phyloP scores from a whole-genome alignment of 2,797 vertebrate genomes.

The Babyrousa celebensis region DNA sequence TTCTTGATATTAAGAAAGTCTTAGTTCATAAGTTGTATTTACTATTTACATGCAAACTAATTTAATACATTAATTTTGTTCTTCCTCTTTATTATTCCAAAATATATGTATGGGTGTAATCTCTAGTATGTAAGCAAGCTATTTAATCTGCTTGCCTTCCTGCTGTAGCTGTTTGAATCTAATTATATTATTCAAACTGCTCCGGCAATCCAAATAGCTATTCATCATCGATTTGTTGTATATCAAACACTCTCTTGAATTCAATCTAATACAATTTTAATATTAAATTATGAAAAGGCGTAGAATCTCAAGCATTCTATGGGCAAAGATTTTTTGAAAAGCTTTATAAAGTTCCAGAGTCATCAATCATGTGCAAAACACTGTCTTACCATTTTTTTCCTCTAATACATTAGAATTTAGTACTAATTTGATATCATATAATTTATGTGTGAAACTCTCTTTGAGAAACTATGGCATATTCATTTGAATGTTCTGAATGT shows the following conservation, averaged over 20 bases:
- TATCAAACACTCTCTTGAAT: slow-evolving; percentile 23
- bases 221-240: neutral
- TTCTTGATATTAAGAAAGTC: neutral
- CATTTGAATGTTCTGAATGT: slow-evolving; percentile 36
- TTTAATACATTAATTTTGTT: neutral
- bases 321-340: slow-evolving; percentile 39
- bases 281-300: slow-evolving; percentile 50
- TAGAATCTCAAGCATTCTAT: slow-evolving; percentile 6
- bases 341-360: slow-evolving; percentile 21
- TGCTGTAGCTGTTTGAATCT: neutral
- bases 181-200: slow-evolving; percentile 22
- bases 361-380: slow-evolving; percentile 11
- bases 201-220: neutral
- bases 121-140: neutral
- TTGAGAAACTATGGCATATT: slow-evolving; percentile 35
- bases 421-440: slow-evolving; percentile 44
- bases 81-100: slow-evolving; percentile 12
- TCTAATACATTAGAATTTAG: neutral
- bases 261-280: slow-evolving; percentile 33
- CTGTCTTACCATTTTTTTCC: neutral
- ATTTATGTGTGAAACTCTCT: neutral
- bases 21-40: neutral
- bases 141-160: slow-evolving; percentile 36
- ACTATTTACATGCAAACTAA: slow-evolving; percentile 23
- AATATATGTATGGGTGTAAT: neutral